phyloP scores from a whole-genome alignment of 2,797 vertebrate genomes.

The Acipenser oxyrinchus region DNA sequence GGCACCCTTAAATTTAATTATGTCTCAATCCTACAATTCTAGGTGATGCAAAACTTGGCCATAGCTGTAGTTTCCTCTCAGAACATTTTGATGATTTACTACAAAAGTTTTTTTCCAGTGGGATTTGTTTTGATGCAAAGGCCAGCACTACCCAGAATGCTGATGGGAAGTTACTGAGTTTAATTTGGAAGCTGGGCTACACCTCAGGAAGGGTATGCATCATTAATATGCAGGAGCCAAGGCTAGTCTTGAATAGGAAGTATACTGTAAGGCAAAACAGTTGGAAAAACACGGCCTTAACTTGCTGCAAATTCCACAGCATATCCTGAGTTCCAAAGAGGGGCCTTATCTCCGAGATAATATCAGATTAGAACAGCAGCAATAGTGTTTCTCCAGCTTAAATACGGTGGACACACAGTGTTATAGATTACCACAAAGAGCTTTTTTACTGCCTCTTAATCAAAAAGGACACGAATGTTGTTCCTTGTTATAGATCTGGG shows the following conservation, averaged over 20 bases:
- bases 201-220: constrained; percentile 76
- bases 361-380: constrained; percentile 39
- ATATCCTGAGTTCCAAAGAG: constrained; percentile 62
- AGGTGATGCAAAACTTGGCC: too few relatives aligned
- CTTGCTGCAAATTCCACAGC: constrained; percentile 62
- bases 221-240: constrained; percentile 59
- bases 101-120: not conserved
- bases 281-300: constrained; percentile 60
- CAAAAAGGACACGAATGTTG: too few relatives aligned
- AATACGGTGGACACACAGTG: too few relatives aligned
- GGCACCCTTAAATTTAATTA: too few relatives aligned
- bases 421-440: too few relatives aligned
- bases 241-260: constrained; percentile 55
- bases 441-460: too few relatives aligned
- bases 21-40: too few relatives aligned
- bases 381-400: too few relatives aligned
- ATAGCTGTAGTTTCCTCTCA: too few relatives aligned
- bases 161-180: not conserved
- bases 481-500: too few relatives aligned
- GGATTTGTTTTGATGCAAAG: not conserved
- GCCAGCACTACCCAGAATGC: constrained; percentile 40
- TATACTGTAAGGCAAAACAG: constrained; percentile 36
- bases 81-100: too few relatives aligned
- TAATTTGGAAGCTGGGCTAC: constrained; percentile 44
- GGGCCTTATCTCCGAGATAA: constrained; percentile 62